These are phyloP conservation scores for Magallana gigas DNA, from an alignment of 1,140 invertebrate genomes.

Conservation along the genomic window DNA sequence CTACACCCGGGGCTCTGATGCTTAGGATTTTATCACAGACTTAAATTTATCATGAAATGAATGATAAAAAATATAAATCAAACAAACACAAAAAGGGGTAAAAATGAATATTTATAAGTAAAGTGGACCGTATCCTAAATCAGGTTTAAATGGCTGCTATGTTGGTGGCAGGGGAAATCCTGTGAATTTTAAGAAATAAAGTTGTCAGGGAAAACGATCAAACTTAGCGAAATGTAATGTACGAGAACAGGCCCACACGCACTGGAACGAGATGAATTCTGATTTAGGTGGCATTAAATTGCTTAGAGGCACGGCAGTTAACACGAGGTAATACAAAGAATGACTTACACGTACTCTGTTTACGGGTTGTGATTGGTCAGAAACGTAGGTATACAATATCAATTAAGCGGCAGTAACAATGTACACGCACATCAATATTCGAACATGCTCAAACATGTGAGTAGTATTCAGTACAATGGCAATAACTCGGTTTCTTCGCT, in stretches of 20 bases:
- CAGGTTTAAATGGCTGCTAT: neutral
- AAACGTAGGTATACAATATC: no score
- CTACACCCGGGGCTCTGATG: neutral
- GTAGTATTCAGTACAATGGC: no score
- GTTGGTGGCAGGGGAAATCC: neutral
- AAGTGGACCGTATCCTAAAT: slow-evolving; percentile 2
- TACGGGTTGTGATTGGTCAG: no score
- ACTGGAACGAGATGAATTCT: neutral
- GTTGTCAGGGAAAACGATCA: slow-evolving; percentile 3
- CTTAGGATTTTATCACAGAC: neutral
- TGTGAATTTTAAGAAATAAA: slow-evolving; percentile 15
- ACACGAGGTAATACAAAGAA: neutral
- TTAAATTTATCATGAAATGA: neutral
- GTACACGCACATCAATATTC: no score
- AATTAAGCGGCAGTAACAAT: no score
- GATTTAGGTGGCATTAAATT: slow-evolving; percentile 21
- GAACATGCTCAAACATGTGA: no score
- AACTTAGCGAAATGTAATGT: neutral
- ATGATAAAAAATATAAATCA: neutral
- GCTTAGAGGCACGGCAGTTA: neutral
- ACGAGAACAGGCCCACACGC: slow-evolving; percentile 4
- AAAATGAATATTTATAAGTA: slow-evolving; percentile 11
- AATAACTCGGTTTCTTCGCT: no score
- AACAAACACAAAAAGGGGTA: neutral
- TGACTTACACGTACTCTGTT: neutral